Base-by-base conservation (phyloP, 2,113 vertebrate species). In the Triplophysa dalaica region DNA sequence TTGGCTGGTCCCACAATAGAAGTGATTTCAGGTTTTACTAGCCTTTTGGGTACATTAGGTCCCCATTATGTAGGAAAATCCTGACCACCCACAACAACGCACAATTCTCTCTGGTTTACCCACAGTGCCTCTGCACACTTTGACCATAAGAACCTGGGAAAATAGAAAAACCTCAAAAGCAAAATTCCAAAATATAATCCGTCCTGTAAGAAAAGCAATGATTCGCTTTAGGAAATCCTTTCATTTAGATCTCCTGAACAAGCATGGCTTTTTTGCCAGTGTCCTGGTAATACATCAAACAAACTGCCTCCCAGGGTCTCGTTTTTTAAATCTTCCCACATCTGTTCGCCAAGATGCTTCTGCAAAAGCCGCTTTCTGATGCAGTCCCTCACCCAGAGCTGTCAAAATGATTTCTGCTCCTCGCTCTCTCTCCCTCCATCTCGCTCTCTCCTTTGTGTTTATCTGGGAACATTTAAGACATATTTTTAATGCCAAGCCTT, bases 351-450 rank as follows among this genome's bases (percentile, higher is more conserved):
- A 64, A 58, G 48, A 38, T 72, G 70, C 70, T 6, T 48, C 61
- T 24, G 61, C 80, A 68, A 67, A 84, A 83, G 78, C 62, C 69
- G 73, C 78, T 72, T 76, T 61, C 69, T 78, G 75, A 73, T 82
- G 58, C 77, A 75, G 77, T 76, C 54, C 75, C 78, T 80, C 79
- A 83, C 81, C 81, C 84, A 81, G 80, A 81, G 82, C 84, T 83
- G 78, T 85, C 84, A 85, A 26, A 66, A 74, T 83, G 81, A 85
- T 85, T 81, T 85, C 70, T 81, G 68, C 68, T 48, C 52, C 13
- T 70, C 43, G 63, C 65, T 80, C 77, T n/a, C 65, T 54, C 68
- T 61, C 41, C 61, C 64, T 43, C 24, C 24, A 24, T 24, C 24
- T 24, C 33, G 45, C 43, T 61, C 33, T 69, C 65, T 33, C 75